These are phyloP conservation scores for Erebia ligea DNA, from an alignment of 2,888 invertebrate species.

Conservation along the genomic window DNA sequence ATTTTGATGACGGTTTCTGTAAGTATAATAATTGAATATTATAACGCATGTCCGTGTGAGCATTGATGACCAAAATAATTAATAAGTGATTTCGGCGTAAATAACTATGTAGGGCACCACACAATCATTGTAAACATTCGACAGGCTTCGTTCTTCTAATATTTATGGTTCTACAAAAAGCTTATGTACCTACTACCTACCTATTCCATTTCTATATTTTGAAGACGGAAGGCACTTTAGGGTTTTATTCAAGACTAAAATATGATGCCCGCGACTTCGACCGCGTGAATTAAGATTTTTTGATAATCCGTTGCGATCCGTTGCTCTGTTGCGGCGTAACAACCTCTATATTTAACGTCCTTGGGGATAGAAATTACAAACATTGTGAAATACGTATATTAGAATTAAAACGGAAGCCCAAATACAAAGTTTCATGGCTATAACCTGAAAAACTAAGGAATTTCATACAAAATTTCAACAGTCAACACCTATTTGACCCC, in stretches of 20 bases:
- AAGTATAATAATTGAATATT: neutral
- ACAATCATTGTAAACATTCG: neutral
- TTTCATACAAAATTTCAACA: no score
- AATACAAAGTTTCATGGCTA: no score
- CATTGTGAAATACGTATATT: no score
- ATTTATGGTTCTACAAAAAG: neutral
- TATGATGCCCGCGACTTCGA: no score
- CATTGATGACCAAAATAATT: slow-evolving; percentile 1
- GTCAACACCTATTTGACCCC: no score
- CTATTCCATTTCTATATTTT: neutral
- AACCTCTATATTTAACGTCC: no score
- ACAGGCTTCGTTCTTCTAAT: neutral
- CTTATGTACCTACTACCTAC: neutral
- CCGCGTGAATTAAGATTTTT: no score
- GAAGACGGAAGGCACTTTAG: neutral
- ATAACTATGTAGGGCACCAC: neutral
- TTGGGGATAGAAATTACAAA: no score
- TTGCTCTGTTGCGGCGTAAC: no score
- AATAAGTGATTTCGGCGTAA: slow-evolving; percentile 6
- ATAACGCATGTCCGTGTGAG: neutral
- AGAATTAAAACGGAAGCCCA: no score
- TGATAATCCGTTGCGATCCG: no score
- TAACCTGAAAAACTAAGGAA: no score
- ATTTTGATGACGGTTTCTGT: slow-evolving; percentile 1
- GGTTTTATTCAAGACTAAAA: neutral